Conservation (phyloP, 2,888 invertebrate species). For the Caenorhabditis imperialis region DNA sequence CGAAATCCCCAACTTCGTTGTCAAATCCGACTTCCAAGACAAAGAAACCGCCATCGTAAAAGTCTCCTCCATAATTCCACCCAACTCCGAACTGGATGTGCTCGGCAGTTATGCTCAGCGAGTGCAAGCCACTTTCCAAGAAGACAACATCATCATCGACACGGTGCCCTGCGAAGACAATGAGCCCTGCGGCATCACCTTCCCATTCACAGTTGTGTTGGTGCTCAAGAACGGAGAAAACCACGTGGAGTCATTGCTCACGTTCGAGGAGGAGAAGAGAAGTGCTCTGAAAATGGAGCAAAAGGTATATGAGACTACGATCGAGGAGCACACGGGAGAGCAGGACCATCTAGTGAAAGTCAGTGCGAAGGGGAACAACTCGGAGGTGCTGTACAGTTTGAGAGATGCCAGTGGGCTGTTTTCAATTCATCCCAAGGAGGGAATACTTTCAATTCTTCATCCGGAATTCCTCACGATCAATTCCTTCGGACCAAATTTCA, state of each 20-base stretch:
- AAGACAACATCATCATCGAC: constrained; percentile 39
- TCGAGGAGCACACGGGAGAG: constrained; percentile 53
- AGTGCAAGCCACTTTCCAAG: constrained; percentile 31
- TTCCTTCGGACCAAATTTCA: constrained; percentile 49
- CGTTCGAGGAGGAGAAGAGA: constrained; percentile 49
- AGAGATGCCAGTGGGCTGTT: constrained; percentile 59
- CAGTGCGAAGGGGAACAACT: constrained; percentile 31
- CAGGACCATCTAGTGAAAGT: constrained; percentile 46
- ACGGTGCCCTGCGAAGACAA: constrained; percentile 40
- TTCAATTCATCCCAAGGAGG: constrained; percentile 62
- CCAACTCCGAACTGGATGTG: constrained; percentile 23
- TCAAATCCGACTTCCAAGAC: constrained; percentile 37
- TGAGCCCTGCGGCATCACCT: constrained; percentile 25
- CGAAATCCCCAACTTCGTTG: constrained; percentile 38
- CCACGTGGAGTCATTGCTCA: constrained; percentile 27
- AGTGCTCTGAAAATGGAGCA: constrained; percentile 37
- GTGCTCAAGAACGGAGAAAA: constrained; percentile 31
- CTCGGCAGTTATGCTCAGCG: constrained; percentile 36
- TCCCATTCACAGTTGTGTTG: constrained; percentile 40
- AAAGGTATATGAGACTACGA: constrained; percentile 35
- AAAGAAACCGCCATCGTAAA: constrained; percentile 45
- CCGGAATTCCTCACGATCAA: constrained; percentile 55
- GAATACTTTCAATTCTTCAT: constrained; percentile 57
- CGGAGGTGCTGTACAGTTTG: constrained; percentile 48
- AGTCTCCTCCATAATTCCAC: constrained; percentile 25